Conservation (phyloP, 1,140 invertebrate species). For the Varroa destructor region DNA sequence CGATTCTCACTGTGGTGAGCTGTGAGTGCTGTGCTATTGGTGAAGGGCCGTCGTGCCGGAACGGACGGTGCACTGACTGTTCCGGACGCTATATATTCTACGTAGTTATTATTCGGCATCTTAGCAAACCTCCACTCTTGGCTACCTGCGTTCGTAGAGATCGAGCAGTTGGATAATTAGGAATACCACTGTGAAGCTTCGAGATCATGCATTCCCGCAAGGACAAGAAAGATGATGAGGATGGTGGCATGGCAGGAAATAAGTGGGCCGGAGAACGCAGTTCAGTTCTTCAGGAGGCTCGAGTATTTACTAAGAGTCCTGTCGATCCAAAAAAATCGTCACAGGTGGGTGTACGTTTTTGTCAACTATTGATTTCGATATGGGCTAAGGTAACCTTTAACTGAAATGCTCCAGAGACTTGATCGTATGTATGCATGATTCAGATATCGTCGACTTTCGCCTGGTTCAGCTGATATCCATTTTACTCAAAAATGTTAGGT, state of each 20-base stretch:
- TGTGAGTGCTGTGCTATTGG: too few relatives aligned
- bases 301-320: slow-evolving; percentile 92
- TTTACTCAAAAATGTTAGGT: too few relatives aligned
- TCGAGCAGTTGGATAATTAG: neutral
- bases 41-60: too few relatives aligned
- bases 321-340: slow-evolving; percentile 93
- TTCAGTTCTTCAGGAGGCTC: slow-evolving; percentile 51
- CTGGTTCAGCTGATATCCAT: too few relatives aligned
- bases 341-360: slow-evolving; percentile 39
- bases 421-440: too few relatives aligned
- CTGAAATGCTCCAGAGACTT: too few relatives aligned
- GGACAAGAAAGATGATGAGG: slow-evolving; percentile 33
- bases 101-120: neutral
- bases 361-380: too few relatives aligned
- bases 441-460: too few relatives aligned
- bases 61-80: neutral
- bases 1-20: too few relatives aligned
- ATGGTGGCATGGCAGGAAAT: slow-evolving; percentile 44
- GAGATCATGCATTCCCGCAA: slow-evolving; percentile 18
- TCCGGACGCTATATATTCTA: slow-evolving; percentile 3
- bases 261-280: slow-evolving; percentile 42
- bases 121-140: too few relatives aligned
- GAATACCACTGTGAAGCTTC: neutral
- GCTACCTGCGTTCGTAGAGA: neutral
- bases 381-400: too few relatives aligned